Evolutionary conservation across 1,140 invertebrate species (phyloP), one percentile per base, ranked within the genome.

Genomic region (Dreissena polymorpha): DNA sequence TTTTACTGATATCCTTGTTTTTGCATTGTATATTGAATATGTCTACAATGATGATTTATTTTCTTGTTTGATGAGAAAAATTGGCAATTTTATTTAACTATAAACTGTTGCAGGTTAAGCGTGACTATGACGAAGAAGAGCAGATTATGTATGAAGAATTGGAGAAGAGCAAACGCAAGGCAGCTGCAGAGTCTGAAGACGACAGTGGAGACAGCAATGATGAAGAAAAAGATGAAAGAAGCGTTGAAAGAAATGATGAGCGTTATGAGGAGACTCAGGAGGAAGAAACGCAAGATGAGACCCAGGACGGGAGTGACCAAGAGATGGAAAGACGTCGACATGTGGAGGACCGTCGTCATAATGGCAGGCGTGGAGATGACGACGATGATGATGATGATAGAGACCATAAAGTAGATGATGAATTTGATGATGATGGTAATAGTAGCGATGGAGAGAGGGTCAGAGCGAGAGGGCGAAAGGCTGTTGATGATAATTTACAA

Each of bases 301-400:
- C 89, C 94, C 27, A 93, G 94, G 88, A 94, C 94, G 86, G 94
- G 94, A 88, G 94, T 94, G 84, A 94, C 94, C 86, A 55, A 93
- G 94, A 84, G 92, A 93, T 55, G 53, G 53, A 55, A 12, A 55
- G 12, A 18, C 12, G 53, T 55, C n/a, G n/a, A n/a, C n/a, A n/a
- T n/a, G n/a, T n/a, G n/a, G 64, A 71, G 50, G 81, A 83, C 10
- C 79, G 86, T 23, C 67, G 82, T 39, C 87, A 90, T 21, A 84
- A 83, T 55, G 89, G 82, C 49, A 89, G 86, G 69, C 76, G 70
- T 12, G 86, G 83, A n/a, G 55, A 76, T 10, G 65, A 72, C 49
- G 80, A 85, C 57, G 87, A 89, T 63, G 86, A 60, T 55, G 88
- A 91, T 72, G 63, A 64, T 6, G 70, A 72, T 55, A n/a, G n/a